Percentiles rank a stretch among this genome's conserved stretches.
Conservation (phyloP, 2,888 invertebrate species). For the Synergus itoensis region DNA sequence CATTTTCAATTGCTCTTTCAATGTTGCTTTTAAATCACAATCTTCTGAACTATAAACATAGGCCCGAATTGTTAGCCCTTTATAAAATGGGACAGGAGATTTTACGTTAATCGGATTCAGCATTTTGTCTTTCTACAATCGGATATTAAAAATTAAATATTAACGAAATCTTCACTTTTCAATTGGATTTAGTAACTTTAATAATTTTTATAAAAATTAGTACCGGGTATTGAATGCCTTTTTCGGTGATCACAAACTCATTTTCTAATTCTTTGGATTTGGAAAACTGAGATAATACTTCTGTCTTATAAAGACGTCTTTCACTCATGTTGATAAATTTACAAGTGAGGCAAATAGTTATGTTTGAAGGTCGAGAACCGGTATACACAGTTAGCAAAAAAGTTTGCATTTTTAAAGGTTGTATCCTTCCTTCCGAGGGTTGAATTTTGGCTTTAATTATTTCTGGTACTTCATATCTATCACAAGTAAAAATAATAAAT, state of each 20-base stretch:
- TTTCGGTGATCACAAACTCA: slow-evolving; percentile 76
- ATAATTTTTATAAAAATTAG: background rate
- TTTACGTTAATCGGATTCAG: slow-evolving; percentile 47
- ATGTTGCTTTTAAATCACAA: slow-evolving; percentile 62
- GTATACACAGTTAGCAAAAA: slow-evolving; percentile 72
- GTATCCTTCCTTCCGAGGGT: slow-evolving; percentile 72
- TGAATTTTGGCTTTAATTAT: slow-evolving; percentile 64
- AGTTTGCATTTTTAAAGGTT: slow-evolving; percentile 72
- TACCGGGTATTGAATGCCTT: slow-evolving; percentile 71
- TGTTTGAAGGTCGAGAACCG: slow-evolving; percentile 69
- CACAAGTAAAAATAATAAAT: slow-evolving; percentile 43
- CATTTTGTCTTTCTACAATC: slow-evolving; percentile 50
- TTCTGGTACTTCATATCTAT: slow-evolving; percentile 66
- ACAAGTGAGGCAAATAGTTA: slow-evolving; percentile 71
- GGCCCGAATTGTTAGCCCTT: slow-evolving; percentile 68
- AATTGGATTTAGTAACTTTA: background rate
- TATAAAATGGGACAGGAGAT: slow-evolving; percentile 66
- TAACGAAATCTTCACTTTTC: background rate
- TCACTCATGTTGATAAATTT: slow-evolving; percentile 74
- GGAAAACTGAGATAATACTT: slow-evolving; percentile 62
- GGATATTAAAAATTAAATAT: slow-evolving; percentile 63
- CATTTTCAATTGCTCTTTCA: slow-evolving; percentile 67
- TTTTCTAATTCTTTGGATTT: slow-evolving; percentile 65
- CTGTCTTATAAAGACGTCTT: slow-evolving; percentile 70
- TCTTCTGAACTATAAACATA: slow-evolving; percentile 67